Base-by-base conservation (phyloP, 2,797 vertebrate species). In the Hydrolagus colliei region DNA sequence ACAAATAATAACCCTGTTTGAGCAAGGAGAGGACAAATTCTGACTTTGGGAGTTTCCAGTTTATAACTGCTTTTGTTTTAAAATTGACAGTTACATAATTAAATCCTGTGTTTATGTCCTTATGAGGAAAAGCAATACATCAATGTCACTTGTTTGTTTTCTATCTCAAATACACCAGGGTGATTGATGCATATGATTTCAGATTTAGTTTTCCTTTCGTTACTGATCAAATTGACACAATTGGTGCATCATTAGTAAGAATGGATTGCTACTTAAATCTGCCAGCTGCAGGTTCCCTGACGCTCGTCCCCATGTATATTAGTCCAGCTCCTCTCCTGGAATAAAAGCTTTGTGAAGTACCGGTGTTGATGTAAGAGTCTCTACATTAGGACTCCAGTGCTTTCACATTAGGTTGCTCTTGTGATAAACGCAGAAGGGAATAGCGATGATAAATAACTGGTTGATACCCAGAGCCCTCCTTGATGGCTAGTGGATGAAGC, bases 111-210 rank as follows among this genome's bases (percentile, higher is more conserved):
- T 52, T 52, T 52, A 82, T 82, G 62, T 65, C 79, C 63, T 67
- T 32, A 27, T 67, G 61, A 67, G 78, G 14, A 16, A 35, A 82
- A 62, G 79, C 35, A 68, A 67, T 67, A 32, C 27, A 35, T 82
- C 63, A 82, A 82, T 35, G 63, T 82, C 79, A 82, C 13, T 68
- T 13, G 0, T 18, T 80, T 67, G 67, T 82, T 82, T 68, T 82
- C 27, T 32, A 82, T 41, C 35, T 68, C 27, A 35, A 77, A 32
- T 63, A 65, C 77, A 27, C 2, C 14, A 13, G 35, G 65, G 52
- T 77, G 75, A 77, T 77, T 77, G 76, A 61, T 82, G 62, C 11
- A 16, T 82, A 35, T 82, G 7, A 68, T 67, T 67, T 82, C 9
- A 80, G 18, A 82, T 82, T 65, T 22, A 65, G 18, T 10, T 20